These are phyloP conservation scores for Helobdella robusta DNA, from an alignment of 2,888 invertebrate species.

Conservation along the genomic window DNA sequence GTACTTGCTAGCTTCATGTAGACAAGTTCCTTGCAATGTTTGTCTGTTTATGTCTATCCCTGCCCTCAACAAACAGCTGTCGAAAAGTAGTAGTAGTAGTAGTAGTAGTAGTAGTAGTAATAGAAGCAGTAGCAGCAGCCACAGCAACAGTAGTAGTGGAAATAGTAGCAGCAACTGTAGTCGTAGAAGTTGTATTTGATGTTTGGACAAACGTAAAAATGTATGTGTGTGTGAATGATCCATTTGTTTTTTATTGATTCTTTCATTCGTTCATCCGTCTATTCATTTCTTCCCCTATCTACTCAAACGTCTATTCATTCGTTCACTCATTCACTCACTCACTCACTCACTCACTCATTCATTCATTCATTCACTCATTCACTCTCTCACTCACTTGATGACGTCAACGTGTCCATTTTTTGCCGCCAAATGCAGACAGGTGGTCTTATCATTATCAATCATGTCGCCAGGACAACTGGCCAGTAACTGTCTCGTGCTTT, in stretches of 20 bases:
- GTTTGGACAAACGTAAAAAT: no score
- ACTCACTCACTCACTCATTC: background rate
- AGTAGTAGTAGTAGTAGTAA: no score
- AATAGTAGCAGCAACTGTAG: no score
- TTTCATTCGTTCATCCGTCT: no score
- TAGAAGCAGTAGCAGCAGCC: no score
- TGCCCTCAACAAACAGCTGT: slow-evolving; percentile 48
- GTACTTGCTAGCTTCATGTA: slow-evolving; percentile 51
- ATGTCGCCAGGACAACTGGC: slow-evolving; percentile 45
- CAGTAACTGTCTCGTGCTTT: slow-evolving; percentile 45
- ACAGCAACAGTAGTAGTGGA: no score
- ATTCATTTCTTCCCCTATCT: no score
- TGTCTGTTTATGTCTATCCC: slow-evolving; percentile 51
- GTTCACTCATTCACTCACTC: background rate
- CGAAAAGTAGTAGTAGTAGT: slow-evolving; percentile 16
- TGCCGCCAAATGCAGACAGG: slow-evolving; percentile 49
- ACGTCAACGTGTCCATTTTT: slow-evolving; percentile 50
- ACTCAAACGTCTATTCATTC: background rate
- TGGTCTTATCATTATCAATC: slow-evolving; percentile 45
- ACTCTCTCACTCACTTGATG: slow-evolving; percentile 43
- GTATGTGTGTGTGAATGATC: no score
- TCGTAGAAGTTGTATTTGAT: no score
- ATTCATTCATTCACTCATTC: background rate
- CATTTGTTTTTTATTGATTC: no score
- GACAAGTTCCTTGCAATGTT: slow-evolving; percentile 50